Conservation (phyloP, 2,797 vertebrate species). For the Chelon labrosus region DNA sequence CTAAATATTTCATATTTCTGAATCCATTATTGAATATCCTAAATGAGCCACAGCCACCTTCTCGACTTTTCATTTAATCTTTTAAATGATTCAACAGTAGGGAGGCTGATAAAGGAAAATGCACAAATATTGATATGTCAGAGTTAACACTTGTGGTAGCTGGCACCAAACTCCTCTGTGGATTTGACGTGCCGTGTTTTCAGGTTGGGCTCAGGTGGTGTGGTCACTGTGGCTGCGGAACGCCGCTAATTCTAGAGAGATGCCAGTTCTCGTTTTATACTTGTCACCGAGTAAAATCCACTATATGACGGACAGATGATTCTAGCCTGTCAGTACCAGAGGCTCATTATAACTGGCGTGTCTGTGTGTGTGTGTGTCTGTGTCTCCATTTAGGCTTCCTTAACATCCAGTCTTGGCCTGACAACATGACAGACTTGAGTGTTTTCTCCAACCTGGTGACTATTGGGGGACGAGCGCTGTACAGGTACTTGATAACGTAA, state of each 20-base stretch:
- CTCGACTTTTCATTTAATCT: slow-evolving; percentile 77
- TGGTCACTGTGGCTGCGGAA: slow-evolving; percentile 25
- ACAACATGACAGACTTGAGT: slow-evolving; percentile 96
- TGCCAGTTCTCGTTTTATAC: slow-evolving; percentile 34
- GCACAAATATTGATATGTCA: slow-evolving; percentile 66
- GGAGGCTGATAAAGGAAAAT: slow-evolving; percentile 59
- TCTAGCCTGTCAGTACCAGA: slow-evolving; percentile 19
- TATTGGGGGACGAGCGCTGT: slow-evolving; percentile 94
- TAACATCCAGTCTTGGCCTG: slow-evolving; percentile 98
- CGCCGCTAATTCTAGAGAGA: slow-evolving; percentile 39
- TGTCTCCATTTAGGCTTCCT: slow-evolving; percentile 87
- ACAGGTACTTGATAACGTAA: slow-evolving; percentile 85
- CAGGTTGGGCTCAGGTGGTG: slow-evolving; percentile 52
- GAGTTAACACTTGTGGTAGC: slow-evolving; percentile 32
- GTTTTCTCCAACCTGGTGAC: slow-evolving; percentile 97
- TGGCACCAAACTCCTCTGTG: slow-evolving; percentile 30
- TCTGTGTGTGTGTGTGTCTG: slow-evolving; percentile 27
- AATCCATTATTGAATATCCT: slow-evolving; percentile 85
- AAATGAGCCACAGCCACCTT: slow-evolving; percentile 71
- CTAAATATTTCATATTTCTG: slow-evolving; percentile 82
- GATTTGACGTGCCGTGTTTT: neutral
- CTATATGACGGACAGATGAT: slow-evolving; percentile 42
- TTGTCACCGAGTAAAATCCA: slow-evolving; percentile 43
- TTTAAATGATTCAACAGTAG: slow-evolving; percentile 74
- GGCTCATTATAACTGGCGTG: slow-evolving; percentile 53